These are phyloP conservation scores for Arctocebus calabarensis DNA, from an alignment of 2,797 vertebrate genomes.

Conservation along the genomic window DNA sequence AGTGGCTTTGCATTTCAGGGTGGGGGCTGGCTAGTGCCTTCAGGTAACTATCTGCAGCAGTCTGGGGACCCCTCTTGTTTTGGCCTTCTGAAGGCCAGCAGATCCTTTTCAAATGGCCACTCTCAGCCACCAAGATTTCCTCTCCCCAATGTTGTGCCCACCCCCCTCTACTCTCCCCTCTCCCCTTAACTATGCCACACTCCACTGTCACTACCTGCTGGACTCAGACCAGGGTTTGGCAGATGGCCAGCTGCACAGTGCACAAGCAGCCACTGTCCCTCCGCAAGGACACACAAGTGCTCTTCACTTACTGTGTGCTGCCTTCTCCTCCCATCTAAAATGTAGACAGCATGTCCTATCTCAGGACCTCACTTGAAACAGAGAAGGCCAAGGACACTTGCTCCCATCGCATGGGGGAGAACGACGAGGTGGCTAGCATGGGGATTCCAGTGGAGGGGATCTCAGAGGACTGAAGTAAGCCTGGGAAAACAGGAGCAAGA, in stretches of 20 bases:
- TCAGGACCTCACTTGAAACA: not conserved
- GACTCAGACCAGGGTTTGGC: not conserved
- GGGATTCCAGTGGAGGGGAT: not conserved
- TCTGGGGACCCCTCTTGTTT: not conserved
- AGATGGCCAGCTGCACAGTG: not conserved
- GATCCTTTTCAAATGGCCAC: not conserved
- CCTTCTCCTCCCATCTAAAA: not conserved
- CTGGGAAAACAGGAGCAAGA: not conserved
- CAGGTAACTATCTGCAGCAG: not conserved
- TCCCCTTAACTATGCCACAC: not conserved
- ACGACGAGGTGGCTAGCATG: not conserved
- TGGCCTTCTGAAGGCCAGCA: not conserved
- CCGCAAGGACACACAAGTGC: not conserved
- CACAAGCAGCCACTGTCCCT: not conserved
- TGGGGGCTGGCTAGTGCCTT: not conserved
- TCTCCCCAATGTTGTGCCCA: not conserved
- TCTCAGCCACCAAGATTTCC: not conserved
- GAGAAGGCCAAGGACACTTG: not conserved
- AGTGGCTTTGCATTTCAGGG: slow-evolving; percentile 7
- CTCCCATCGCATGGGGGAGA: fast-evolving
- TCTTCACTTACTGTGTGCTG: not conserved
- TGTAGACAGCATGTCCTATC: not conserved
- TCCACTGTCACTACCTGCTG: not conserved
- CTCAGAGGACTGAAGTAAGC: not conserved
- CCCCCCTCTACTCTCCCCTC: not conserved